Base-by-base conservation (phyloP, 2,888 invertebrate species). In the Platynereis dumerilii region DNA sequence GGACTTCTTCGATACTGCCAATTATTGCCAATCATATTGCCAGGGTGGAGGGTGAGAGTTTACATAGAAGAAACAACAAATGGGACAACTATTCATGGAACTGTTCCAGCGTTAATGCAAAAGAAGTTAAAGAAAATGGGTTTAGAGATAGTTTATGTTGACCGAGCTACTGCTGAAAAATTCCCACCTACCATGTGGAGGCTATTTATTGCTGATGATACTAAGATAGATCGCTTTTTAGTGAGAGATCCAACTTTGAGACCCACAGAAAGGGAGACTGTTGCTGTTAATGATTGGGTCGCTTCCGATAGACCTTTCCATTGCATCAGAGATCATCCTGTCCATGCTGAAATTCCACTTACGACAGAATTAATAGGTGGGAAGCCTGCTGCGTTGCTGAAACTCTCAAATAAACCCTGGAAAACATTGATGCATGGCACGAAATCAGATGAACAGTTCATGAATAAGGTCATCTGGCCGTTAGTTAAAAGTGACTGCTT, bases 291-390 rank as follows among this genome's bases (percentile, higher is more conserved):
- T 5, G 68, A 69, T 20, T 74, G 74, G 74, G 60, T 69, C n/a
- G 26, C 28, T 5, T 48, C 60, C 3, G 28, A 62, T 7, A 56
- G 24, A 2, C 53, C 65, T 3, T 24, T 73, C 29, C 65, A 74
- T 45, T 74, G 73, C 60, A 67, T 74, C 26, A 60, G 74, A 5
- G 74, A 74, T 54, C 69, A 74, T 56, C 69, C 70, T 10, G 61
- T 24, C 3, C 72, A 74, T 58, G 45, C 68, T 3, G 1, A 22
- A 2, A 22, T 27, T 3, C 48, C 70, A 0, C 58, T 73, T 10
- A 27, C 60, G 7, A 60, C 68, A 5, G 58, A 61, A n/a, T 65
- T 73, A 2, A 27, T 69, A 7, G 73, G 73, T 34, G 73, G 72
- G 1, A 64, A 59, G 22, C 71, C 70, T 5, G 27, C 22, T 17